Base-by-base conservation (phyloP, 2,113 vertebrate species). In the Boulengeromyrus knoepffleri region DNA sequence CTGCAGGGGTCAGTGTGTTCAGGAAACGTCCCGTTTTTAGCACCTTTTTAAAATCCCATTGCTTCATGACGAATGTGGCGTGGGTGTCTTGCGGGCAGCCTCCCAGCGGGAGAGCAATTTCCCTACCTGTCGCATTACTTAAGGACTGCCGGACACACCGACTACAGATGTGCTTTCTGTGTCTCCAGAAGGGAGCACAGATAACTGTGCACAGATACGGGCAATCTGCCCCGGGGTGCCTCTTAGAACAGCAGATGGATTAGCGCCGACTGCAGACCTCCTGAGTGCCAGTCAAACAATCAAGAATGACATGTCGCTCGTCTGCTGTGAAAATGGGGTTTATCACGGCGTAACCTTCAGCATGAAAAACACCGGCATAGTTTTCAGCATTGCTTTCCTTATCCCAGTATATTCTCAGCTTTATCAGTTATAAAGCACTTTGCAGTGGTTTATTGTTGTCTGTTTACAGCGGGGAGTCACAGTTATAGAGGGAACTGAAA, bases 51-150 rank as follows among this genome's bases (percentile, higher is more conserved):
- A 50, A 46, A 31, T 27, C 62, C 45, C 84, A 62, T 77, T 6
- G 27, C 27, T 91, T 88, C 66, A 89, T 89, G 88, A 91, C 42
- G 70, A 24, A 88, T 24, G 24, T 15, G 62, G 47, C 56, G 70
- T 50, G 91, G 85, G 24, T 89, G 47, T 86, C 52, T 45, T 49
- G 31, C 27, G 85, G 86, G 15, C 88, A 74, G 88, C 36, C 24
- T 87, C 21, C 3, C 47, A 31, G 88, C 52, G 74, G 86, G 74
- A 87, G 46, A 42, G 39, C 24, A 19, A 36, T 85, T 85, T 90
- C 88, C 74, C 42, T 89, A 80, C 17, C 47, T 17, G 49, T 66
- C 47, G n/a, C 89, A 45, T 90, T 36, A 91, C 62, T 83, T 50
- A 70, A 87, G 50, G 27, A 80, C 36, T 31, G 77, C 9, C 9